A percentile compares a stretch with the other conserved stretches of the same genome.
Conservation (phyloP, 2,888 invertebrate genomes). For the Leptarthrus brevirostris region DNA sequence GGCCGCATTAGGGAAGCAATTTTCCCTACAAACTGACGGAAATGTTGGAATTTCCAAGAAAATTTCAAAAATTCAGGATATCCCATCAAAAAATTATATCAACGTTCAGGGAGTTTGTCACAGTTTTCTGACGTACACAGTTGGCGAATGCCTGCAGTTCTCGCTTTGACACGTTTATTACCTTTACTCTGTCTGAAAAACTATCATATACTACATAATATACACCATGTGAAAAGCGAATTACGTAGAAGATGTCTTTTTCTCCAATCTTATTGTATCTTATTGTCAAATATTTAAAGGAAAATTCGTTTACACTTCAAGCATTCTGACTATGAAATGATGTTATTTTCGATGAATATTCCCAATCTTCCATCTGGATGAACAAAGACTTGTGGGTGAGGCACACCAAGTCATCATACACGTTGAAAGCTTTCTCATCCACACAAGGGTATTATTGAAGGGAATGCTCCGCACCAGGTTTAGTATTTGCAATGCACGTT, state of each 20-base stretch:
- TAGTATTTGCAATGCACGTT: background rate
- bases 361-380: background rate
- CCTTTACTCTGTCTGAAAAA: background rate
- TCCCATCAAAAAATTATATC: background rate
- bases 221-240: no score
- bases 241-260: no score
- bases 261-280: no score
- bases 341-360: background rate
- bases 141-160: no score
- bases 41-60: background rate
- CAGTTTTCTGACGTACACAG: conserved; percentile 1
- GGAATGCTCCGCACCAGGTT: background rate
- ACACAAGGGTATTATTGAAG: background rate
- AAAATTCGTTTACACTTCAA: no score
- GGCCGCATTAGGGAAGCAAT: background rate
- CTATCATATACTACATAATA: no score
- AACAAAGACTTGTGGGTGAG: background rate
- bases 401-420: background rate
- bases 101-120: background rate
- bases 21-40: background rate
- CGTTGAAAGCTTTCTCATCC: background rate
- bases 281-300: no score
- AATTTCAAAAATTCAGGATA: conserved; percentile 6
- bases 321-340: no score
- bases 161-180: no score